Percentiles rank a stretch among this genome's conserved stretches.
phyloP scores from a whole-genome alignment of 1,140 invertebrate genomes.

The Panulirus ornatus region DNA sequence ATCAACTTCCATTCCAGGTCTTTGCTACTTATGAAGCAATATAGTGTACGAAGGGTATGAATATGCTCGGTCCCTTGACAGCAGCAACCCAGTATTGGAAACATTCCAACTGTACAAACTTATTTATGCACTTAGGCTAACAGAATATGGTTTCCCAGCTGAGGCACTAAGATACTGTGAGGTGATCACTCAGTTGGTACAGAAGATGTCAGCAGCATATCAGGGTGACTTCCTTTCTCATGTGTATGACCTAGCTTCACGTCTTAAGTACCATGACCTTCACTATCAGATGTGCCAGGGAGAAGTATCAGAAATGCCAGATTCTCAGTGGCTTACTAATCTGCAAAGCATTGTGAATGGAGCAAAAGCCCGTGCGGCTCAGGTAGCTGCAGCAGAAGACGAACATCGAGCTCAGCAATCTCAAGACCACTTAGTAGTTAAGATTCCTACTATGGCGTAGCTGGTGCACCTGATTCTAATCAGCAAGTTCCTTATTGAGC shows the following conservation, averaged over 20 bases:
- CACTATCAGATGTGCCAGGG: slow-evolving; percentile 79
- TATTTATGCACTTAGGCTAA: slow-evolving; percentile 60
- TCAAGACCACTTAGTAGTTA: not conserved
- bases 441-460: not conserved
- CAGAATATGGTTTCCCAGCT: slow-evolving; percentile 78
- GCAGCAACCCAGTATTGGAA: slow-evolving; percentile 83
- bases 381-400: not conserved
- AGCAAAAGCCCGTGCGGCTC: slow-evolving; percentile 7
- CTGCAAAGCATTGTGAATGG: slow-evolving; percentile 73
- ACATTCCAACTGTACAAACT: slow-evolving; percentile 76
- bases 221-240: slow-evolving; percentile 81
- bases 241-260: slow-evolving; percentile 84
- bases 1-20: slow-evolving; percentile 71
- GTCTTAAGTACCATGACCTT: slow-evolving; percentile 90
- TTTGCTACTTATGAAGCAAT: slow-evolving; percentile 91
- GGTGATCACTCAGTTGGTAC: slow-evolving; percentile 52
- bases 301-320: slow-evolving; percentile 77
- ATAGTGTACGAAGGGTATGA: slow-evolving; percentile 97
- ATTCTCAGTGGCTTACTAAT: slow-evolving; percentile 79
- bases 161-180: slow-evolving; percentile 82
- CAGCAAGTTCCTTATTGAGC: not conserved
- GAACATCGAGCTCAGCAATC: not conserved
- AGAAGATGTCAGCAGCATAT: slow-evolving; percentile 18
- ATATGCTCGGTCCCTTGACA: slow-evolving; percentile 88
- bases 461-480: not conserved